Evolutionary conservation across 2,888 invertebrate genomes (phyloP), one percentile per base, ranked within the genome.

Genomic region (Chalcis sispes): DNA sequence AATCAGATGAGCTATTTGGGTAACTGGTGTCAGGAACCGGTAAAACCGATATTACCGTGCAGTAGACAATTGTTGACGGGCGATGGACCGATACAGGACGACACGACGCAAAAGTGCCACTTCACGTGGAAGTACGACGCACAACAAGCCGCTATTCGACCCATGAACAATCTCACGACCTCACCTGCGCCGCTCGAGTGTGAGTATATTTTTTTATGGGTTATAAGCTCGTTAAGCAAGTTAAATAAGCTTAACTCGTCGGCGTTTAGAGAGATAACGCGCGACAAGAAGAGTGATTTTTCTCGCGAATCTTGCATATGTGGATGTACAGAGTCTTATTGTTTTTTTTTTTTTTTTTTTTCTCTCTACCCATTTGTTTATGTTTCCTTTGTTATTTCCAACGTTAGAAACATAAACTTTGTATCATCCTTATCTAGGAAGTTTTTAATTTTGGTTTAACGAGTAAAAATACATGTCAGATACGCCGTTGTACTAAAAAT

Each of bases 71-170:
- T 82, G 81, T 77, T 87, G 2, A n/a, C n/a, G n/a, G 87, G 86
- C 69, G 91, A 91, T 79, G 91, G 91, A 23, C 93, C 94, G n/a
- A 92, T 94, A 90, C 93, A 94, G 88, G 92, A 92, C 79, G 88
- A 93, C 77, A 95, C 95, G 1, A 94, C 94, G 0, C 92, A 93
- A 80, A 93, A 93, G 50, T 93, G 93, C 85, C 94, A 94, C 89
- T 95, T 90, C 83, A 92, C 82, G 1, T 88, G 88, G 88, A 88
- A 86, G 76, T 80, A 56, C 50, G 25, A 73, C 0, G 54, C 71
- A 7, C 78, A 70, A 1, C 56, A 18, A 7, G 18, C 73, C 8
- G 23, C 5, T 2, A 75, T 81, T 13, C 40, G 52, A 13, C 83
- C 81, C 23, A 13, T 69, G 25, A 61, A 64, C 7, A 80, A 81